These are phyloP conservation scores for Riptortus pedestris DNA, from an alignment of 1,140 invertebrate genomes.

Conservation along the genomic window DNA sequence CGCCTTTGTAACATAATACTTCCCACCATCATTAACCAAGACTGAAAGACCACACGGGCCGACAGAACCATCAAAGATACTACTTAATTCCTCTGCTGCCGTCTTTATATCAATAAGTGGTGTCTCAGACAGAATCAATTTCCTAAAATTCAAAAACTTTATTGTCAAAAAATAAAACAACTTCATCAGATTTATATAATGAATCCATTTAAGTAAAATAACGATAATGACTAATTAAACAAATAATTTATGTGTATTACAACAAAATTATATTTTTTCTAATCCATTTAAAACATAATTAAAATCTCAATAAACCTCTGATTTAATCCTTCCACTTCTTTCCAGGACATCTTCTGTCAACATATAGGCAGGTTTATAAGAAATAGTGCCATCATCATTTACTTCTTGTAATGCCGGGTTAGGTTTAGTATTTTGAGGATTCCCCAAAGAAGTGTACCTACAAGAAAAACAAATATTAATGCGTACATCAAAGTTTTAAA, in stretches of 20 bases:
- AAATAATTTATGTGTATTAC: too few species aligned
- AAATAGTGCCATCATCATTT: slow-evolving; percentile 39
- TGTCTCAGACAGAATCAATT: background rate
- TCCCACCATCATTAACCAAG: background rate
- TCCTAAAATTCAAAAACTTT: too few species aligned
- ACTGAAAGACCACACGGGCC: background rate
- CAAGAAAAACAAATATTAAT: slow-evolving; percentile 26
- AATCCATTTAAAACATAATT: too few species aligned
- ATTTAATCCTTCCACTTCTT: slow-evolving; percentile 54
- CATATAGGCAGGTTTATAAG: slow-evolving; percentile 68
- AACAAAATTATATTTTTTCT: too few species aligned
- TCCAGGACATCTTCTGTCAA: slow-evolving; percentile 58
- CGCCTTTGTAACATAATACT: background rate
- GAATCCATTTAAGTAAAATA: too few species aligned
- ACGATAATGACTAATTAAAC: too few species aligned
- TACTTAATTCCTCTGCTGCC: background rate
- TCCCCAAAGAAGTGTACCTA: slow-evolving; percentile 79
- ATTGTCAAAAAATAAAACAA: too few species aligned
- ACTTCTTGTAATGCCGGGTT: slow-evolving; percentile 59
- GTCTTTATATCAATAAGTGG: background rate
- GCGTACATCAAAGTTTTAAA: too few species aligned
- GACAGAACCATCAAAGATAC: background rate
- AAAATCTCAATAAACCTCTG: background rate
- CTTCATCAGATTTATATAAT: too few species aligned
- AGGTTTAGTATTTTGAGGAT: slow-evolving; percentile 59